Percentiles rank a stretch among this genome's conserved stretches.
Conservation (phyloP, 2,888 invertebrate species). For the Abscondita cerata region DNA sequence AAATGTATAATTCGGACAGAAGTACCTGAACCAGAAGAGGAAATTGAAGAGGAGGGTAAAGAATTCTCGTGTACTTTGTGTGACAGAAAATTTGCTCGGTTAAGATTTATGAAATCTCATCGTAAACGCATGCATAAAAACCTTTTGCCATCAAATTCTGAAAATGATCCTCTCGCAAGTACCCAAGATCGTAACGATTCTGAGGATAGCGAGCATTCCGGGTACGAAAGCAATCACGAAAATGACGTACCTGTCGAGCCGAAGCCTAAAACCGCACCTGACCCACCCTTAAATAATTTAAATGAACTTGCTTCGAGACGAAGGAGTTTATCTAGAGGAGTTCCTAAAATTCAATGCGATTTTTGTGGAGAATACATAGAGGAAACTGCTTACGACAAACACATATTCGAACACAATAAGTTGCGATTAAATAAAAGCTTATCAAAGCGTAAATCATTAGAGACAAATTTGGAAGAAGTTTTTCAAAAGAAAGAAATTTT, state of each 20-base stretch:
- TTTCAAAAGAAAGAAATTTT: conserved; percentile 5
- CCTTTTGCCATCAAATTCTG: neutral
- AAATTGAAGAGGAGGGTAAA: conserved; percentile 4
- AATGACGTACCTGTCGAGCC: neutral
- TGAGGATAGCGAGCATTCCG: conserved; percentile 12
- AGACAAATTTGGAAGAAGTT: neutral
- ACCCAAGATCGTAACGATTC: conserved; percentile 2
- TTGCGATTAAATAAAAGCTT: conserved; percentile 12
- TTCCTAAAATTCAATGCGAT: conserved; percentile 30
- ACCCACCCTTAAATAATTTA: neutral
- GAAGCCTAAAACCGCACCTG: neutral
- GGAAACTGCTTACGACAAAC: conserved; percentile 24
- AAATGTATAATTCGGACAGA: conserved; percentile 14
- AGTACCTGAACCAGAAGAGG: conserved; percentile 5
- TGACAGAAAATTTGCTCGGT: conserved; percentile 16
- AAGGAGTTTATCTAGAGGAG: conserved; percentile 18
- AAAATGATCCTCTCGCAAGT: neutral
- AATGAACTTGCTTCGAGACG: neutral
- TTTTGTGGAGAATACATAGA: conserved; percentile 29
- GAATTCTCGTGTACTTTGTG: conserved; percentile 19
- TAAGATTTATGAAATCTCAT: conserved; percentile 26
- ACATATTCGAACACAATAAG: conserved; percentile 27
- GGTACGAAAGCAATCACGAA: conserved; percentile 15
- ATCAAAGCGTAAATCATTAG: conserved; percentile 5
- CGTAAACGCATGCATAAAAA: conserved; percentile 20